These are phyloP conservation scores for Ambastaia sidthimunki DNA, from an alignment of 2,797 vertebrate genomes.

Conservation along the genomic window DNA sequence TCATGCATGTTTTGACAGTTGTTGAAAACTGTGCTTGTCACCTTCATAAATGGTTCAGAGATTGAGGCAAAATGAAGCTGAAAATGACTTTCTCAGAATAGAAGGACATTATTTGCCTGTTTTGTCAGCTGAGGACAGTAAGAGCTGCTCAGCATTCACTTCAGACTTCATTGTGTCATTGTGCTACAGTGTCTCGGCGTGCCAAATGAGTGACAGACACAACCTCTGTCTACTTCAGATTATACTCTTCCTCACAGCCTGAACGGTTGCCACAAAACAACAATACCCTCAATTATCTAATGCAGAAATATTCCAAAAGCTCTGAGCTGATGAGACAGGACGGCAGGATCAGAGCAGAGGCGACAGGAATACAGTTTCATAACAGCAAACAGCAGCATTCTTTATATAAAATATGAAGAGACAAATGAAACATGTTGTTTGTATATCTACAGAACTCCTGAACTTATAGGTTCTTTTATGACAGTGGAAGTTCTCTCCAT, in stretches of 20 bases:
- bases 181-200: background rate
- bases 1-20: background rate
- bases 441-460: too few species aligned
- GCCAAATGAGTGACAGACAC: background rate
- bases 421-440: too few species aligned
- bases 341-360: background rate
- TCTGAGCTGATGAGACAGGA: background rate
- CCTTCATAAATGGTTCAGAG: constrained; percentile 4
- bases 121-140: background rate
- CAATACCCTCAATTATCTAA: constrained; percentile 4
- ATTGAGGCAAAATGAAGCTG: constrained; percentile 5
- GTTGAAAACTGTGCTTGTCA: background rate
- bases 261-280: background rate
- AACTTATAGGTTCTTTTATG: too few species aligned
- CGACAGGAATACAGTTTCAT: background rate
- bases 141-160: constrained; percentile 6
- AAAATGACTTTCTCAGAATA: constrained; percentile 13
- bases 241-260: background rate
- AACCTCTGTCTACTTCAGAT: constrained; percentile 17
- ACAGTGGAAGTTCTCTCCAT: too few species aligned
- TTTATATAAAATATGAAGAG: too few species aligned
- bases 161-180: constrained; percentile 13
- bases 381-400: background rate
- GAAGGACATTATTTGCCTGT: background rate
- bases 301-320: background rate